phyloP scores from a whole-genome alignment of 2,797 vertebrate species.

The Neosilurus hyrtlii region DNA sequence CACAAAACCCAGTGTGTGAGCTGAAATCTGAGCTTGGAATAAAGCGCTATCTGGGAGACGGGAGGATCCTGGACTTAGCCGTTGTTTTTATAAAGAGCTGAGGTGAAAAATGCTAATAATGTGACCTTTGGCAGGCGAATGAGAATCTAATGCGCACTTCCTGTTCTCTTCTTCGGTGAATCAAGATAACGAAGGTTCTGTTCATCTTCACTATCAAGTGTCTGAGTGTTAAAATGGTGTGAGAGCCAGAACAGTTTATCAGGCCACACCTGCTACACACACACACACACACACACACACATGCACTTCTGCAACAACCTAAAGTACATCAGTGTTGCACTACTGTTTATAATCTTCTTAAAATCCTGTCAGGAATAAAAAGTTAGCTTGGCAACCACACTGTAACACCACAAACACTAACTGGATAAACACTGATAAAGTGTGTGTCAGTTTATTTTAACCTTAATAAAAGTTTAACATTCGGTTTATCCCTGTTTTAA shows the following conservation, averaged over 20 bases:
- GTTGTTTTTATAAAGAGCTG: constrained; percentile 55
- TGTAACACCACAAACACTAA: not conserved
- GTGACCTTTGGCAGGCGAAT: constrained; percentile 64
- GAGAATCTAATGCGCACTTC: constrained; percentile 40
- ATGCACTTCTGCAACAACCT: constrained; percentile 2
- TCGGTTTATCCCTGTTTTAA: not conserved
- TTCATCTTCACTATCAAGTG: constrained; percentile 38
- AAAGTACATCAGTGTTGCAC: not conserved
- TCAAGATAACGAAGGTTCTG: constrained; percentile 32
- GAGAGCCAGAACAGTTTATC: constrained; percentile 30
- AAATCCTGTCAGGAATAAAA: constrained; percentile 14
- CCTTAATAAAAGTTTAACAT: not conserved
- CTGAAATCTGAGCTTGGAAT: constrained; percentile 67
- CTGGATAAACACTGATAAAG: constrained; percentile 9
- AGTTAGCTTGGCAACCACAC: not conserved
- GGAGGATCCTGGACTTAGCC: constrained; percentile 19
- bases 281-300: constrained; percentile 23
- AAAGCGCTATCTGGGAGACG: constrained; percentile 23
- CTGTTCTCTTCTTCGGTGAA: constrained; percentile 42
- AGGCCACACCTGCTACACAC: constrained; percentile 32
- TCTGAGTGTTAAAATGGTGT: constrained; percentile 18
- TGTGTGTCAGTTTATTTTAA: not conserved
- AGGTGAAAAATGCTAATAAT: constrained; percentile 70
- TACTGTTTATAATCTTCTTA: not conserved
- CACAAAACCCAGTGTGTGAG: constrained; percentile 66